Base-by-base conservation (phyloP, 2,797 vertebrate genomes). In the Sebastes minor region DNA sequence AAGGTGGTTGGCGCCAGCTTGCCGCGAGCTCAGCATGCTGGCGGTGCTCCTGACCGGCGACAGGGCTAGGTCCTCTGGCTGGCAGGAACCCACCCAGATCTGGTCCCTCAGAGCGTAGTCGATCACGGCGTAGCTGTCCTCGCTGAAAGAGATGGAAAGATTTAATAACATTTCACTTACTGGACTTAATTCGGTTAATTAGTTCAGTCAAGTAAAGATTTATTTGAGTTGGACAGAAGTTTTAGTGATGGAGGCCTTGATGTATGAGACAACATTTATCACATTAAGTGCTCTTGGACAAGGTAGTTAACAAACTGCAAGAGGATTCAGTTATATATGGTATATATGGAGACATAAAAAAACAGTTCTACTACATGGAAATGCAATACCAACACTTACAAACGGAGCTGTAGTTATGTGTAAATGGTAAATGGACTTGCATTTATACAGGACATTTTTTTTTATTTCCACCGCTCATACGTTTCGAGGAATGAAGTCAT, bases 91-190 rank as follows among this genome's bases (percentile, higher is more conserved):
- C 74, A 99, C 98, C 92, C 94, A 89, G 76, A 99, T 97, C 89
- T 98, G 96, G 55, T 98, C 96, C 86, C 97, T 90, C 82, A 99
- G 90, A 0, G 97, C 95, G 30, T 99, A 97, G 81, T 98, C 98
- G 0, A 96, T 98, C 78, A 99, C 99, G 0, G 95, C 95, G 90
- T 99, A 99, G 8, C 97, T 99, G 86, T 99, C 99, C 69, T 99
- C 99, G 9, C 99, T 99, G 88, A 22, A 28, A 71, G 22, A 65
- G 13, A 73, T 16, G 12, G 25, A 13, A 2, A 10, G 7, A 18
- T 53, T 56, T 1, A n/a, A 56, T 42, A 1, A 35, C 1, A 30
- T 16, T 4, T 56, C 14, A 64, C 65, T n/a, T 33, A 27, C 33
- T 60, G 30, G 12, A 33, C 5, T 55, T 38, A 12, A 38, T 69